Evolutionary conservation across 2,888 invertebrate species (phyloP).

Genomic region (Acleris sparsana): DNA sequence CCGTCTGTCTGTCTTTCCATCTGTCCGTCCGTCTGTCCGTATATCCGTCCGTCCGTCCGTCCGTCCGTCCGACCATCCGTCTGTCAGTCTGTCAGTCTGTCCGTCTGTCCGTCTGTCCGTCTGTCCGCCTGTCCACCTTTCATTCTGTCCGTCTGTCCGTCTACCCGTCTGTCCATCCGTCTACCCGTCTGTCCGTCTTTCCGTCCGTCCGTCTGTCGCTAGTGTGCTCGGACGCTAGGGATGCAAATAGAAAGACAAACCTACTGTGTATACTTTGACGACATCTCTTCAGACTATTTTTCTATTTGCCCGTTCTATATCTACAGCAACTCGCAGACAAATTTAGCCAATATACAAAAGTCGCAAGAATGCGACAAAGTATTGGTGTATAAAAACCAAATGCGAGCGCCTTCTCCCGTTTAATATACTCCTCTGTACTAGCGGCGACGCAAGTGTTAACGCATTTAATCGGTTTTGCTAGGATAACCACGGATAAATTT

Average conservation of each 20-base stretch:
- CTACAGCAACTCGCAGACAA: neutral
- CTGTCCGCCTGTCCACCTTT: neutral
- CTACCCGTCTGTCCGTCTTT: neutral
- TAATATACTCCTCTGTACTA: slow-evolving; percentile 35
- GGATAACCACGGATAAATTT: too few species aligned
- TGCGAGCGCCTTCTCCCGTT: slow-evolving; percentile 36
- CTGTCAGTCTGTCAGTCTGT: neutral
- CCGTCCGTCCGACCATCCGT: too few species aligned
- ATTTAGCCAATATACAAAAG: slow-evolving; percentile 38
- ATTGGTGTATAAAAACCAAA: slow-evolving; percentile 38
- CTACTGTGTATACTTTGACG: neutral
- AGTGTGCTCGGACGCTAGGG: neutral
- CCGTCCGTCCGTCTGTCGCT: neutral
- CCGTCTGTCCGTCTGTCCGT: neutral
- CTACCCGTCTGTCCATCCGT: neutral
- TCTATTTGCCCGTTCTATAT: slow-evolving; percentile 1
- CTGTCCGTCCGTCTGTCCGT: neutral
- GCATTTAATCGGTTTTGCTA: neutral
- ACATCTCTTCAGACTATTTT: too few species aligned
- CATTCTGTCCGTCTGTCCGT: neutral
- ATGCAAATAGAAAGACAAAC: neutral
- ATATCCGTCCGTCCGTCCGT: too few species aligned
- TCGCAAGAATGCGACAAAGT: slow-evolving; percentile 37
- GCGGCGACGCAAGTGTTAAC: slow-evolving; percentile 6
- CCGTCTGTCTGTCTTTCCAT: neutral